A percentile compares a stretch with the other conserved stretches of the same genome.
Evolutionary conservation across 2,888 invertebrate genomes (phyloP).

Genomic region (Caradrina clavipalpis): DNA sequence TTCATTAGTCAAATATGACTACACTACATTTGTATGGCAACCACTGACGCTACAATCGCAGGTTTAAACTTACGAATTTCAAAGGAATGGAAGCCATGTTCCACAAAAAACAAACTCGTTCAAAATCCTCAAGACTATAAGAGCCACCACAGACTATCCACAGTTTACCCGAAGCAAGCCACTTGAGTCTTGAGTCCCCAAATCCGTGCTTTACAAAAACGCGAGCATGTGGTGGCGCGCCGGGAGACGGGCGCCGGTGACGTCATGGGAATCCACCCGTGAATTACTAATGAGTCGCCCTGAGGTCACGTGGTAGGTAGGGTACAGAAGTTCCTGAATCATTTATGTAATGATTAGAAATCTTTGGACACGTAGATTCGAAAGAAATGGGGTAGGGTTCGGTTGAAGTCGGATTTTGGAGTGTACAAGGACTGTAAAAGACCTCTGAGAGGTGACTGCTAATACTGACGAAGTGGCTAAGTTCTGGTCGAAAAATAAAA

Average conservation of each 20-base stretch:
- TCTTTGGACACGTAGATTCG: no score
- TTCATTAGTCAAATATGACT: no score
- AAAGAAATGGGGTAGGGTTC: neutral
- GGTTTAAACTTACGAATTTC: no score
- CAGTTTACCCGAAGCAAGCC: slow-evolving; percentile 44
- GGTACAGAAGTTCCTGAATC: slow-evolving; percentile 36
- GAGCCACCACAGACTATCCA: slow-evolving; percentile 12
- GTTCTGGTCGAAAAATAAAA: no score
- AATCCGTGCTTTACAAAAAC: slow-evolving; percentile 61
- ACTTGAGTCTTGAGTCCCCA: slow-evolving; percentile 53
- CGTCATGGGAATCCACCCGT: slow-evolving; percentile 81
- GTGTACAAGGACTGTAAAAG: no score
- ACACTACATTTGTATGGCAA: no score
- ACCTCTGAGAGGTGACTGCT: no score
- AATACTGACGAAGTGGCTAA: no score
- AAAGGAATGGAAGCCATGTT: neutral
- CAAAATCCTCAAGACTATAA: slow-evolving; percentile 13
- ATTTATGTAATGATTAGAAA: neutral
- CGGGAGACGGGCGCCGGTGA: slow-evolving; percentile 78
- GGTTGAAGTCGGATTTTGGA: no score
- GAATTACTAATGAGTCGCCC: slow-evolving; percentile 67
- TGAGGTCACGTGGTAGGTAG: slow-evolving; percentile 17
- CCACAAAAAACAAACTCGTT: neutral
- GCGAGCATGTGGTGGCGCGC: slow-evolving; percentile 79
- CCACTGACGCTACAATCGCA: no score